phyloP scores from a whole-genome alignment of 1,140 invertebrate species.

The Manduca sexta region DNA sequence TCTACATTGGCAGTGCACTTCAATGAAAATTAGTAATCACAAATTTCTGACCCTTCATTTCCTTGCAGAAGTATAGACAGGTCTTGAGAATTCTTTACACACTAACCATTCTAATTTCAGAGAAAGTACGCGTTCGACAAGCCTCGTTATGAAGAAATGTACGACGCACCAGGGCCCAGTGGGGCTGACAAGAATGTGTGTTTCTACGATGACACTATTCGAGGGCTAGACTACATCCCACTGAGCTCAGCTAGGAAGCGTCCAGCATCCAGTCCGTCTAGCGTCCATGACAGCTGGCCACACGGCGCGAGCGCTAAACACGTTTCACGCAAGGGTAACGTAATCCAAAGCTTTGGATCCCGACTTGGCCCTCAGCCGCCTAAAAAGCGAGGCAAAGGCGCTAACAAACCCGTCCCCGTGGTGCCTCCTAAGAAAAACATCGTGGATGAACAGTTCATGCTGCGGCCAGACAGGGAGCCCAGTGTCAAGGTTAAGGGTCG shows the following conservation, averaged over 20 bases:
- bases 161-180: not conserved
- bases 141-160: not conserved
- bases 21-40: too few species aligned
- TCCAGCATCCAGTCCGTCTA: too few species aligned
- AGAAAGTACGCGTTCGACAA: not conserved
- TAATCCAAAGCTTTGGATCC: not conserved
- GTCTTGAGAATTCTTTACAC: too few species aligned
- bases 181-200: not conserved
- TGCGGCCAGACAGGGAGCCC: constrained; percentile 23
- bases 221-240: not conserved
- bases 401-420: too few species aligned
- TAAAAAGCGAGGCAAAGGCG: too few species aligned
- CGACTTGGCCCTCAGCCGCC: not conserved
- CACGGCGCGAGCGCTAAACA: not conserved
- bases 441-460: constrained; percentile 4
- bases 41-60: too few species aligned
- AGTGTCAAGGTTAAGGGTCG: constrained; percentile 37
- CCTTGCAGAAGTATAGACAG: too few species aligned
- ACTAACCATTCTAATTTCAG: constrained; percentile 2
- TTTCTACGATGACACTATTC: not conserved
- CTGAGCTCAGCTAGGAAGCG: not conserved
- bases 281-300: not conserved
- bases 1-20: too few species aligned
- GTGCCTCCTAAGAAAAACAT: too few species aligned
- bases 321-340: not conserved